These are phyloP conservation scores for Samia ricini DNA, from an alignment of 1,140 invertebrate genomes.

Conservation along the genomic window DNA sequence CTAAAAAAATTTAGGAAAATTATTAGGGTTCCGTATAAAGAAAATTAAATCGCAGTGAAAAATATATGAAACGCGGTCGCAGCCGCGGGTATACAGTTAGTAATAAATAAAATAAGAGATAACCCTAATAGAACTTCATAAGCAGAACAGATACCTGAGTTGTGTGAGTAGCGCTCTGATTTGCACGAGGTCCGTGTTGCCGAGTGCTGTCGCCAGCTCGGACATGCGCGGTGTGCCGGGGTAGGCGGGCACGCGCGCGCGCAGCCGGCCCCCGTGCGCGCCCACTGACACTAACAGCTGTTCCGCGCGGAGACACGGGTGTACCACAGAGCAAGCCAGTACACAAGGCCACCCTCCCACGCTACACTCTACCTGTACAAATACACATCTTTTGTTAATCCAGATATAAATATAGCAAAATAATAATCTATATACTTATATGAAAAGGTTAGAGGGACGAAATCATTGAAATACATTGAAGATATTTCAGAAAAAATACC, in stretches of 20 bases:
- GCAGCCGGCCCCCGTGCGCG: constrained; percentile 94
- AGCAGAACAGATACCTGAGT: constrained; percentile 44
- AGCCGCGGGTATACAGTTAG: too few relatives aligned
- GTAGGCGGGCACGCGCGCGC: constrained; percentile 94
- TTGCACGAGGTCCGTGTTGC: constrained; percentile 41
- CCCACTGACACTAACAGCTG: constrained; percentile 95
- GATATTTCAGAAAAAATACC: too few relatives aligned
- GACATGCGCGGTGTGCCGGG: constrained; percentile 86
- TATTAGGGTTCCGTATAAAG: too few relatives aligned
- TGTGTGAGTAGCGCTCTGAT: constrained; percentile 60
- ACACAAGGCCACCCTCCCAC: constrained; percentile 91
- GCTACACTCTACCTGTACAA: constrained; percentile 70
- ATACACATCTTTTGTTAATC: background rate
- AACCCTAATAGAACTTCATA: background rate
- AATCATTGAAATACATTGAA: too few relatives aligned
- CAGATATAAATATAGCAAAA: background rate
- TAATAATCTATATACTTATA: too few relatives aligned
- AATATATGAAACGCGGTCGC: too few relatives aligned
- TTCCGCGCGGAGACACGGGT: constrained; percentile 94
- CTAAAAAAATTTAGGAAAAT: too few relatives aligned
- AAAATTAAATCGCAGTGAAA: too few relatives aligned
- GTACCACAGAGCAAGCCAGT: constrained; percentile 91
- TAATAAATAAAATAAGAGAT: background rate
- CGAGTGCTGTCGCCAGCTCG: constrained; percentile 88
- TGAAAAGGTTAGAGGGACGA: too few relatives aligned